Evolutionary conservation across 2,888 invertebrate species (phyloP).

Genomic region (Mesopsocus fuscifrons): DNA sequence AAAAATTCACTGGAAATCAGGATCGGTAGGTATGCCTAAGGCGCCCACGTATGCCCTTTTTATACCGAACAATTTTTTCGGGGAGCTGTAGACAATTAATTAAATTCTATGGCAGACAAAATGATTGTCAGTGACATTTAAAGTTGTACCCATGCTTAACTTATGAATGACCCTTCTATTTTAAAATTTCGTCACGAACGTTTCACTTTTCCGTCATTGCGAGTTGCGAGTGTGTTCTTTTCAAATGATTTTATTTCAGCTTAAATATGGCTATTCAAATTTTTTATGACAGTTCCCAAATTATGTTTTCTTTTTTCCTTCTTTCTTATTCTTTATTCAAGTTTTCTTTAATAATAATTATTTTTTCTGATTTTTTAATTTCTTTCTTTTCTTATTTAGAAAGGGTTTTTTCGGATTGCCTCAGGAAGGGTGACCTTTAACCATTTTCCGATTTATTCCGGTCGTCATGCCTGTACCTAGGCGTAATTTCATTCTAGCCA

Average conservation of each 20-base stretch:
- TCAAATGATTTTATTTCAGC: slow-evolving; percentile 1
- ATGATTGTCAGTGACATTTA: slow-evolving; percentile 4
- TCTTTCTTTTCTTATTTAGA: too few relatives aligned
- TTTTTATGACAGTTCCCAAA: slow-evolving; percentile 9
- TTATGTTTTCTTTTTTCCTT: slow-evolving; percentile 6
- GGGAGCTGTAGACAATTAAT: slow-evolving; percentile 6
- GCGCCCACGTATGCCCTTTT: slow-evolving; percentile 1
- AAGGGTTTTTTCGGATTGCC: too few relatives aligned
- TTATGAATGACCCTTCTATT: neutral
- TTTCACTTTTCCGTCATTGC: too few relatives aligned
- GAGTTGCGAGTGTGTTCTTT: neutral
- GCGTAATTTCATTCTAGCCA: too few relatives aligned
- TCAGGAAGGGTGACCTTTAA: too few relatives aligned
- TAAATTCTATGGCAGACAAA: slow-evolving; percentile 6
- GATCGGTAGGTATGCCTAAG: neutral
- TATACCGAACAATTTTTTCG: neutral
- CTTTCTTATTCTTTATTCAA: neutral
- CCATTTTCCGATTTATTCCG: too few relatives aligned
- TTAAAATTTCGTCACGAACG: too few relatives aligned
- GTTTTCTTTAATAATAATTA: neutral
- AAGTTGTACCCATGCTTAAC: neutral
- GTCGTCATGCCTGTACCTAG: too few relatives aligned
- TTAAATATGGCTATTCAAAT: slow-evolving; percentile 9
- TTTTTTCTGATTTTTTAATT: neutral
- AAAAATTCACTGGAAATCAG: too few relatives aligned